phyloP scores from a whole-genome alignment of 2,113 vertebrate species.

The Erythrocercus mccallii region DNA sequence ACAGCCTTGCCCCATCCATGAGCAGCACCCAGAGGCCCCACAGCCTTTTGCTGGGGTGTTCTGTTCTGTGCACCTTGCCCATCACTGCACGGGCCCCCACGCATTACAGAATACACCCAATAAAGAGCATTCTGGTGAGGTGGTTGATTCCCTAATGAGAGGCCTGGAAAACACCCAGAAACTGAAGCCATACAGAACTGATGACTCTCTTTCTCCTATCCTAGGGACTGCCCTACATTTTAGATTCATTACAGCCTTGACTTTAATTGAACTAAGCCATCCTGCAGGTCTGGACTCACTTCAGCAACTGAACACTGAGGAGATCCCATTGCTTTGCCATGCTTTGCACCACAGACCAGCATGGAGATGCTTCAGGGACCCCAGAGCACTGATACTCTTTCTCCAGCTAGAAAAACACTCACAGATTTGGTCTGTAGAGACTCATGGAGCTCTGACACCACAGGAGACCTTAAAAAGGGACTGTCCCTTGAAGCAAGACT shows the following conservation, averaged over 20 bases:
- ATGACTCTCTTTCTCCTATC: neutral
- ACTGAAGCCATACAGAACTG: neutral
- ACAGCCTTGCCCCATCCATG: neutral
- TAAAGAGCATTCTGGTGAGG: neutral
- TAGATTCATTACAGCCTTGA: neutral
- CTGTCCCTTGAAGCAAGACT: neutral
- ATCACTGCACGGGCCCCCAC: neutral
- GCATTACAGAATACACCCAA: rapidly evolving
- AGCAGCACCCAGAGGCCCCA: neutral
- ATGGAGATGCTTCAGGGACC: rapidly evolving
- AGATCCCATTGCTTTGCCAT: neutral
- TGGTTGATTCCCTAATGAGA: rapidly evolving
- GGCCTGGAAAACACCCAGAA: neutral
- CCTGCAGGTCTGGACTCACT: neutral
- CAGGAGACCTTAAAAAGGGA: neutral
- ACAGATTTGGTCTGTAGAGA: neutral
- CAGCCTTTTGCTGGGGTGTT: neutral
- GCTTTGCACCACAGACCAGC: neutral
- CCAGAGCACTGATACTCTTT: neutral
- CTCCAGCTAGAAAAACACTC: neutral
- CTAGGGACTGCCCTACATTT: neutral
- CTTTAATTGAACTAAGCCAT: neutral
- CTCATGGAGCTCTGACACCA: neutral
- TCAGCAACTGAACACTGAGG: neutral
- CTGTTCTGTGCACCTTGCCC: rapidly evolving